Conservation (phyloP, 2,113 vertebrate species). For the Equus przewalskii region DNA sequence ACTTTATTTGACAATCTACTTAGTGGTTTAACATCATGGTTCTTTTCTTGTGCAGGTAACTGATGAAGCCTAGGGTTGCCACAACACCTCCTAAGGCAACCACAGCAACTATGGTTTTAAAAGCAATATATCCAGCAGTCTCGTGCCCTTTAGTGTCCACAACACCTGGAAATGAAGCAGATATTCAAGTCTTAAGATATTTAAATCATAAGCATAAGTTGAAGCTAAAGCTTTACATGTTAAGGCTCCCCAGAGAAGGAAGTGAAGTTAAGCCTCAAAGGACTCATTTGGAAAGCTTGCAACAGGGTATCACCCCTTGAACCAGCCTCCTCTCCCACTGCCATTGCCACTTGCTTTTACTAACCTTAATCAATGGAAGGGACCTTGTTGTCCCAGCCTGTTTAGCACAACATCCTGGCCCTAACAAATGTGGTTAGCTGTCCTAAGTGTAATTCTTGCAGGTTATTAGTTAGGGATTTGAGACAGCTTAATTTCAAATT, state of each 20-base stretch:
- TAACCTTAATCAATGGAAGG: background rate
- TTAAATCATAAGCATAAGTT: background rate
- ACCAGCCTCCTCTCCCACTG: background rate
- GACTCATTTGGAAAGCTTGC: background rate
- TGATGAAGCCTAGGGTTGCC: background rate
- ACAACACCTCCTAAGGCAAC: background rate
- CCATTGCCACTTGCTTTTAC: background rate
- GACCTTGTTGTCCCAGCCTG: background rate
- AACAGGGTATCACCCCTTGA: no score
- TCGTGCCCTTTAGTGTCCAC: rapidly evolving
- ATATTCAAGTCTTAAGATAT: background rate
- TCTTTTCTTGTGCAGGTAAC: conserved; percentile 55
- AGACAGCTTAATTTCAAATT: background rate
- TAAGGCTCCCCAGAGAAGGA: background rate
- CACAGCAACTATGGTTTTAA: background rate
- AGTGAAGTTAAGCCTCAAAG: background rate
- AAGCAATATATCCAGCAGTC: background rate
- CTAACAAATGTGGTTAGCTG: background rate
- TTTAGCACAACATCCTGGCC: background rate
- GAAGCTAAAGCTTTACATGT: background rate
- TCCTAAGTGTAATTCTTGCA: background rate
- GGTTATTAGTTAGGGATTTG: background rate
- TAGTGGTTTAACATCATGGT: background rate
- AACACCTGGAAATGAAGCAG: conserved; percentile 54
- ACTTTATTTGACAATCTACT: conserved; percentile 64